Percentiles rank a stretch among this genome's conserved stretches.
Evolutionary conservation across 2,888 invertebrate species (phyloP).

Genomic region (Troides oblongomaculatus): DNA sequence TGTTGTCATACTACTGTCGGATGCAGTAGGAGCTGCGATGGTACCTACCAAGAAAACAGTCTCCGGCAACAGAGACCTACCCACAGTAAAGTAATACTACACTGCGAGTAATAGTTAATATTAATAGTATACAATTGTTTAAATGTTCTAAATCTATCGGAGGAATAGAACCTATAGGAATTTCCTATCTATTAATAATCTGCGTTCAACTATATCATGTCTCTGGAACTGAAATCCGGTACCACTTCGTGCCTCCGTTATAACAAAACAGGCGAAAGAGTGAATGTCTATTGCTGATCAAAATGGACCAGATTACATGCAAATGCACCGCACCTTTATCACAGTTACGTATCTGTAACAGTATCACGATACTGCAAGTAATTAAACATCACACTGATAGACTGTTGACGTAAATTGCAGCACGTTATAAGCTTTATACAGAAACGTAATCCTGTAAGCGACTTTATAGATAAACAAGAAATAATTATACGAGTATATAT

Average conservation of each 20-base stretch:
- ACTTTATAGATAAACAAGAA: not conserved
- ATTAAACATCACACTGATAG: slow-evolving; percentile 28
- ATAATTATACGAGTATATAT: no score
- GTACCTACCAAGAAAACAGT: no score
- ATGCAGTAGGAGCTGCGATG: no score
- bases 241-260: slow-evolving; percentile 17
- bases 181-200: not conserved
- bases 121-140: not conserved
- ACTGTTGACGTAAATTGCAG: slow-evolving; percentile 23
- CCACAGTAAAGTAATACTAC: not conserved
- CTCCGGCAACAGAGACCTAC: no score
- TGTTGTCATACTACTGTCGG: no score
- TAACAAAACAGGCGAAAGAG: slow-evolving; percentile 21
- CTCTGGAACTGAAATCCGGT: slow-evolving; percentile 12
- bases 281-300: slow-evolving; percentile 26
- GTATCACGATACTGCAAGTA: slow-evolving; percentile 21
- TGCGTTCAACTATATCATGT: not conserved
- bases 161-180: not conserved
- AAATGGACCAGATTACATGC: slow-evolving; percentile 28
- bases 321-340: slow-evolving; percentile 28
- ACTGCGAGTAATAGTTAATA: not conserved
- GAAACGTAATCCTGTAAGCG: slow-evolving; percentile 11
- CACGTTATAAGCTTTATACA: slow-evolving; percentile 4
- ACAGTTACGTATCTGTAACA: slow-evolving; percentile 17
- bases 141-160: not conserved